Conservation (phyloP, 2,113 vertebrate genomes). For the Xiphorhynchus elegans region DNA sequence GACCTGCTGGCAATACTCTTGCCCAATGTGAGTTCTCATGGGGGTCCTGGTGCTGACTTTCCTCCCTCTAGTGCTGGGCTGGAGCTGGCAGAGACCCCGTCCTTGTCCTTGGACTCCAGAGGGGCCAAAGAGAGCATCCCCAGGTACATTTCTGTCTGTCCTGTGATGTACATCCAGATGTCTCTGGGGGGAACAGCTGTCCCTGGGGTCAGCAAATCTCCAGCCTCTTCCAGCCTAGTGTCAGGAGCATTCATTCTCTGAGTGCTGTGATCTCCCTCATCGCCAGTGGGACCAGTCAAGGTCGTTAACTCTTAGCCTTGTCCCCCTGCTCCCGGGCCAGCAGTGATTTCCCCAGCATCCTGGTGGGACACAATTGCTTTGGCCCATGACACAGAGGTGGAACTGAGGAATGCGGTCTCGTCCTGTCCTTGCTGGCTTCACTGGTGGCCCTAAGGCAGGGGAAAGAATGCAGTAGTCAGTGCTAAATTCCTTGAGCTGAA, state of each 20-base stretch:
- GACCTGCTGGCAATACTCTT: neutral
- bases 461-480: neutral
- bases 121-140: neutral
- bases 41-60: neutral
- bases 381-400: neutral
- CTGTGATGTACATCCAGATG: neutral
- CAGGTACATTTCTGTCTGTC: neutral
- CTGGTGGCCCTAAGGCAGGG: neutral
- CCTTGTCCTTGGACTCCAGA: neutral
- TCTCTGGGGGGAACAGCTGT: neutral
- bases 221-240: neutral
- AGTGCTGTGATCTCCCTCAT: neutral
- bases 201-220: neutral
- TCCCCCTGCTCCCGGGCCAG: accelerated
- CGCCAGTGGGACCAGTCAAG: accelerated
- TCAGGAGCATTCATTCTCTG: accelerated
- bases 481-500: neutral
- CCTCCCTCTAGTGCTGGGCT: neutral
- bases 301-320: neutral
- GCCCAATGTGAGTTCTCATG: accelerated
- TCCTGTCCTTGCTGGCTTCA: neutral
- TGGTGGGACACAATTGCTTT: accelerated
- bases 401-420: neutral
- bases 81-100: neutral
- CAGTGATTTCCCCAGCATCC: neutral